Conservation (phyloP, 2,797 vertebrate species). For the Emydoidea blandingii region DNA sequence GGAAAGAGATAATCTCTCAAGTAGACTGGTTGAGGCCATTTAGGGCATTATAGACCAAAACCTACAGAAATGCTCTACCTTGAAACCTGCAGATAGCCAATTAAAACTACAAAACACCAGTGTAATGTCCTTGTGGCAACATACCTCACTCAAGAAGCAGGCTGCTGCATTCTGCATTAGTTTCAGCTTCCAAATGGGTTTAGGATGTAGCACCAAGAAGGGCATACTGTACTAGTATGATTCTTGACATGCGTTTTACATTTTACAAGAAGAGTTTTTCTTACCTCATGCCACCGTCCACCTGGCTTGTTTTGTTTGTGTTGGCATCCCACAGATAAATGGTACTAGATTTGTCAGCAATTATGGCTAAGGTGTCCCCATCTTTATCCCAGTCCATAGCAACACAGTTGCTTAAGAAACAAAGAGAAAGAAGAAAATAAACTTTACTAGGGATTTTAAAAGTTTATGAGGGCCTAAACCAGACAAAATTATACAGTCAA, state of each 20-base stretch:
- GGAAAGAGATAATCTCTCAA: not conserved
- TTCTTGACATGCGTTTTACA: not conserved
- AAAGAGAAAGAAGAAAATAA: not conserved
- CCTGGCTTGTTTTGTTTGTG: constrained; percentile 91
- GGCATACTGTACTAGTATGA: not conserved
- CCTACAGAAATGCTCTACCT: too few species aligned
- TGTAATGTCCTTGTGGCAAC: not conserved
- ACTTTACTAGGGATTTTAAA: constrained; percentile 15
- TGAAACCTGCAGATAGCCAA: not conserved
- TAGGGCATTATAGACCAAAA: not conserved
- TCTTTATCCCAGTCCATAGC: constrained; percentile 98
- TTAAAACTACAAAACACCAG: not conserved
- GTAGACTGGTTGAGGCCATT: not conserved
- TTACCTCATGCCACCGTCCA: constrained; percentile 96
- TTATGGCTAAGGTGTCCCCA: constrained; percentile 93
- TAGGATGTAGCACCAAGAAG: not conserved
- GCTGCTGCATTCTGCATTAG: not conserved
- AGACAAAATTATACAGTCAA: not conserved
- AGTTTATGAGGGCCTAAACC: not conserved
- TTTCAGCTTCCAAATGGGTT: not conserved
- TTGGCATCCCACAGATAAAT: constrained; percentile 96
- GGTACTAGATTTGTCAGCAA: constrained; percentile 92
- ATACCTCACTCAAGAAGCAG: not conserved
- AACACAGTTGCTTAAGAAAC: constrained; percentile 83
- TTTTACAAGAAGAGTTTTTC: not conserved